Conservation (phyloP, 2,888 invertebrate species). For the Xestoiulus laeticollis region DNA sequence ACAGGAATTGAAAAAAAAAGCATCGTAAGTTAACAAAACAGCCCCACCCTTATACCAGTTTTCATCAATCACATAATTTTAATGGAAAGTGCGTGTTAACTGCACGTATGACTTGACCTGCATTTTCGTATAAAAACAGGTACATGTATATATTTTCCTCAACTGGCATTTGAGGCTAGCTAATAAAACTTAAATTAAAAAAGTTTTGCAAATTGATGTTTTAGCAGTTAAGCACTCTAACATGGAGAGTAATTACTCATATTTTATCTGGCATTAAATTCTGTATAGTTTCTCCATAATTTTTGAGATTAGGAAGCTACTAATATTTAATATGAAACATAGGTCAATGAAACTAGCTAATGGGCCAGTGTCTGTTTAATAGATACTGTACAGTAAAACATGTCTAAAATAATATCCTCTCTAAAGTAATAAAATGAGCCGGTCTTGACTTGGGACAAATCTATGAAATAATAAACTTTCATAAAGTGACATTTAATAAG, state of each 20-base stretch:
- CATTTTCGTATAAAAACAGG: neutral
- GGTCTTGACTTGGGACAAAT: too few relatives aligned
- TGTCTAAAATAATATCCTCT: too few relatives aligned
- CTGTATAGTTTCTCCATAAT: neutral
- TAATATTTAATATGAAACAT: neutral
- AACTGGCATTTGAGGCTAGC: neutral
- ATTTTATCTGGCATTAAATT: neutral
- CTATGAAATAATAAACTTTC: too few relatives aligned
- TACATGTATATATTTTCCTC: neutral
- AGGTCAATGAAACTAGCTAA: neutral
- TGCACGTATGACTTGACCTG: neutral
- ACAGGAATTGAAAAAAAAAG: neutral
- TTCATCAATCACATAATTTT: constrained; percentile 18
- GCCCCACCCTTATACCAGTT: neutral
- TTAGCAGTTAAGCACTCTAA: neutral
- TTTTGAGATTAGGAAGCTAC: neutral
- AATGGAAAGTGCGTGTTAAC: constrained; percentile 16
- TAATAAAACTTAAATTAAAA: neutral
- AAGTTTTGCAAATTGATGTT: neutral
- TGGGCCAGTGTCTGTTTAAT: too few relatives aligned
- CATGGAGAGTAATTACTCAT: neutral
- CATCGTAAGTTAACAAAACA: neutral
- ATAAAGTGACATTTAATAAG: too few relatives aligned
- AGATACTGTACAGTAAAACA: too few relatives aligned
- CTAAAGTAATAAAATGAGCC: too few relatives aligned